Base-by-base conservation (phyloP, 1,140 invertebrate species). In the Drosophila sp. region DNA sequence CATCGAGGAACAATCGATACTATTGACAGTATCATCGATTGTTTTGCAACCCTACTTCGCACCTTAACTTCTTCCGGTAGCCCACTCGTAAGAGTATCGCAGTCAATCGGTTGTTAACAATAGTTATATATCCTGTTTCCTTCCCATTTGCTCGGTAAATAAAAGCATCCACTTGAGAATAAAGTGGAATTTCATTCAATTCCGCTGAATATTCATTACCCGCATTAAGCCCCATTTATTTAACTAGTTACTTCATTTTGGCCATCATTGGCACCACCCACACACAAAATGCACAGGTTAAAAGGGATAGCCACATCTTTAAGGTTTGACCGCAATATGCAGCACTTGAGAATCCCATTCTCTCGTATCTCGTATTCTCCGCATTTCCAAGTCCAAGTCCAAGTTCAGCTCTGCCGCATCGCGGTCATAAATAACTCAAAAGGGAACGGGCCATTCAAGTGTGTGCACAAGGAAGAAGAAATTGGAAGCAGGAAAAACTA, bases 401-500 rank as follows among this genome's bases (percentile, higher is more conserved):
- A 54, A 33, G 35, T 27, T 54, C 56, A 5, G 32, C 27, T 38
- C 27, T 60, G n/a, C 70, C 57, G 33, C 56, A 56, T 33, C 32
- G 33, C 60, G 27, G 40, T 58, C 82, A 82, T 82, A 79, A 87
- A 87, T 86, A 87, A 82, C 75, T 72, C 58, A 50, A 50, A 50
- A 50, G 66, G 63, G 79, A 83, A 87, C 76, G 75, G 77, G 38
- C 47, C 74, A 82, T 50, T 79, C 64, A 61, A 87, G 83, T 86
- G 82, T 86, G 83, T 82, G 79, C 79, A 87, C 82, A 70, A 62
- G 10, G 10, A 3, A 44, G 11, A 33, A 29, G 32, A 50, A 35
- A 60, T 50, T 60, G 62, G 70, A 58, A 79, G 60, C 69, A 62
- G 60, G 65, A 57, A 70, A 86, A 87, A 82, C 78, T 86, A 82